Base-by-base conservation (phyloP, 2,797 vertebrate species). In the Pipistrellus nathusii region DNA sequence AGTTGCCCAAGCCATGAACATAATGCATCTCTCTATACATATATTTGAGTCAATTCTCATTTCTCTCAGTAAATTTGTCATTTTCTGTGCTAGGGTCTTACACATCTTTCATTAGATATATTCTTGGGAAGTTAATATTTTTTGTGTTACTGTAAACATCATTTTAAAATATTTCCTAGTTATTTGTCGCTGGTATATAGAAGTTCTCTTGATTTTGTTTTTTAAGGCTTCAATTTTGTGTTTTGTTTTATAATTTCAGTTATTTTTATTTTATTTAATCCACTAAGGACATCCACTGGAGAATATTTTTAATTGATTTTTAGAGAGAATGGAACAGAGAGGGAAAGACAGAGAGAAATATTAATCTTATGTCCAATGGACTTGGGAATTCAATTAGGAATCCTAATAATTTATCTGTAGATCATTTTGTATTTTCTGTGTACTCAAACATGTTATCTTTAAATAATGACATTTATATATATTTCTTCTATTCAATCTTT, bases 61-160 rank as follows among this genome's bases (percentile, higher is more conserved):
- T 68, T 78, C 30, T 76, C 44, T 44, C 44, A 71, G 21, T 73
- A 41, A 57, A 27, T 12, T n/a, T 27, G 7, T 71, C 41, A 9
- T 86, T 69, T 76, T 66, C 59, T 68, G 44, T 59, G 35, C n/a
- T 62, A 76, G 35, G 8, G 2, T 20, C 35, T 78, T 9, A 0
- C 44, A 30, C 4, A 23, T 48, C 21, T 85, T 80, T 85, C 48
- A 77, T 73, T 21, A 85, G 11, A 82, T 8, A 51, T 73, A 87
- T 48, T 95, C n/a, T 85, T 57, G 32, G 73, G 32, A 51, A 95
- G 51, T 27, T 77, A 85, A 23, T 55, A 38, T 17, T 88, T 71
- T 85, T 44, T 23, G 10, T 78, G 59, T 25, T 78, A 55, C 13
- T 68, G 11, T 30, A 35, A 62, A 92, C 30, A 69, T 46, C 13